Conservation (phyloP, 2,888 invertebrate species). For the Malthinus flaveolus region DNA sequence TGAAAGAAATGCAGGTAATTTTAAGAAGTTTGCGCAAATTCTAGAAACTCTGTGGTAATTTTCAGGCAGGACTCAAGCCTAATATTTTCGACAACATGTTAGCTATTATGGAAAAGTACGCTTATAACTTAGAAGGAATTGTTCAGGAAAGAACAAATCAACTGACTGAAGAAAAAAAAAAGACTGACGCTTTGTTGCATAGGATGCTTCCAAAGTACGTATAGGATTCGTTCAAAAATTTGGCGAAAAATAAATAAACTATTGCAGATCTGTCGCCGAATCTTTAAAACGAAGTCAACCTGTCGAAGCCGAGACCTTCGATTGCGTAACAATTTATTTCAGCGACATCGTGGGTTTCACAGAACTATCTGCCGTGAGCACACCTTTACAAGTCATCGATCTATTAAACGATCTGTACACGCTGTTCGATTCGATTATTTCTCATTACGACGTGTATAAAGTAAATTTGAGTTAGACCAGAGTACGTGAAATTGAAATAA, state of each 20-base stretch:
- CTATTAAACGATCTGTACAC: slow-evolving; percentile 87
- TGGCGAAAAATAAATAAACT: background rate
- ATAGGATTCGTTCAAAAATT: background rate
- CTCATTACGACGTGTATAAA: slow-evolving; percentile 86
- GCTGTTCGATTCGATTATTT: slow-evolving; percentile 85
- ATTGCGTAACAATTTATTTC: slow-evolving; percentile 82
- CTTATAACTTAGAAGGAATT: slow-evolving; percentile 80
- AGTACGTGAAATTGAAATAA: slow-evolving; percentile 5
- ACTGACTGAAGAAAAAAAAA: slow-evolving; percentile 79
- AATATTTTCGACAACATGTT: slow-evolving; percentile 91
- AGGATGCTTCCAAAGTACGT: slow-evolving; percentile 83
- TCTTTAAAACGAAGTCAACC: slow-evolving; percentile 76
- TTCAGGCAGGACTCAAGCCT: slow-evolving; percentile 68
- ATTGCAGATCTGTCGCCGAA: slow-evolving; percentile 75
- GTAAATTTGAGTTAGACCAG: slow-evolving; percentile 47
- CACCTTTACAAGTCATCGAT: slow-evolving; percentile 83
- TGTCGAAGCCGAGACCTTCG: slow-evolving; percentile 80
- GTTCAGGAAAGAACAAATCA: slow-evolving; percentile 83
- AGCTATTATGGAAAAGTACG: slow-evolving; percentile 89
- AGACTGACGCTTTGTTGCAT: slow-evolving; percentile 80
- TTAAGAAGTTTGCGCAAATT: background rate
- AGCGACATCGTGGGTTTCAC: slow-evolving; percentile 87
- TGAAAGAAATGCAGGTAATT: slow-evolving; percentile 78
- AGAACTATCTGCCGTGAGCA: slow-evolving; percentile 74
- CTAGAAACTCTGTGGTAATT: background rate